These are phyloP conservation scores for Limnephilus rhombicus DNA, from an alignment of 2,888 invertebrate species.

Conservation along the genomic window DNA sequence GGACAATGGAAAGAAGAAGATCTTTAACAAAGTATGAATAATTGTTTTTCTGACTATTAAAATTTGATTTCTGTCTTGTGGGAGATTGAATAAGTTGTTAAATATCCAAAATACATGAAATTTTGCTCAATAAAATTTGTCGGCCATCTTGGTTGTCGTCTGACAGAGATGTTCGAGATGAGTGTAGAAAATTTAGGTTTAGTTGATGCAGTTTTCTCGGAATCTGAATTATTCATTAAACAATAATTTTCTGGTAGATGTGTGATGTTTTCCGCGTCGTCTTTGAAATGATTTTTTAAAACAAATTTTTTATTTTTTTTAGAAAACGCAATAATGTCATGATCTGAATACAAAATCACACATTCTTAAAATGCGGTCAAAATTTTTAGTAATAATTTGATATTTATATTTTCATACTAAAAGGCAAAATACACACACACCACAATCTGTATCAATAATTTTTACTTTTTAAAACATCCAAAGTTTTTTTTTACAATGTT, in stretches of 20 bases:
- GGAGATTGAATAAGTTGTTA: not conserved
- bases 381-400: slow-evolving; percentile 27
- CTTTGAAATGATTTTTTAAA: not conserved
- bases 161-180: no score
- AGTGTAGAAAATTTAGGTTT: not conserved
- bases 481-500: slow-evolving; percentile 54
- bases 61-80: not conserved
- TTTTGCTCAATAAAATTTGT: no score
- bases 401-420: slow-evolving; percentile 56
- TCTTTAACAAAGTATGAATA: no score
- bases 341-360: slow-evolving; percentile 17
- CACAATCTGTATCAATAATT: slow-evolving; percentile 56
- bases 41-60: no score
- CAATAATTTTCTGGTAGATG: no score
- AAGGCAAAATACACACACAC: slow-evolving; percentile 64
- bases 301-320: not conserved
- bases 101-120: not conserved
- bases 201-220: not conserved
- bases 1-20: no score
- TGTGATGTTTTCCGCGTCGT: not conserved
- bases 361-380: not conserved
- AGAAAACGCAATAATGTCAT: not conserved
- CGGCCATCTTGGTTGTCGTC: no score
- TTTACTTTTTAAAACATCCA: slow-evolving; percentile 57
- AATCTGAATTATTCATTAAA: not conserved